Percentiles rank a stretch among this genome's conserved stretches.
Conservation (phyloP, 2,113 vertebrate genomes). For the Tringa solitaria region DNA sequence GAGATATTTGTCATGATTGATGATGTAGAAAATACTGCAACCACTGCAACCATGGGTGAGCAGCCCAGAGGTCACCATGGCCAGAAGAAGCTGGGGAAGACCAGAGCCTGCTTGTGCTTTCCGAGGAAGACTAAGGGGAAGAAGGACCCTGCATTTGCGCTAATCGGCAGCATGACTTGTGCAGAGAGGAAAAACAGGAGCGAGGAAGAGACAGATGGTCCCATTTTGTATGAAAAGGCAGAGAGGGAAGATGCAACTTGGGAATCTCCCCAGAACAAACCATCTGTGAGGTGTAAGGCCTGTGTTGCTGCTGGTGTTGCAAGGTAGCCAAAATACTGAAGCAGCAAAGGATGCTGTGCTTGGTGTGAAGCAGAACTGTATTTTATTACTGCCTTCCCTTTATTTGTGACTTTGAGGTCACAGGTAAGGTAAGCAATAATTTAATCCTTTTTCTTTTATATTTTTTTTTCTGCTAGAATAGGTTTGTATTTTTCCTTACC, state of each 20-base stretch:
- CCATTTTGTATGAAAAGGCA: constrained; percentile 59
- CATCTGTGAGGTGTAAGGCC: constrained; percentile 50
- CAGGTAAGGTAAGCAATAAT: background rate
- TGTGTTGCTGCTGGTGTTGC: background rate
- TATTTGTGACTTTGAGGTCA: background rate
- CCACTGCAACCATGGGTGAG: background rate
- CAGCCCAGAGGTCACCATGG: background rate
- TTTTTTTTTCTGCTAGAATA: background rate
- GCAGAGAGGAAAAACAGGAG: background rate
- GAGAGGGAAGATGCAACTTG: constrained; percentile 55
- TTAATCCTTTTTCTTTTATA: background rate
- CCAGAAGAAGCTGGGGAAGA: background rate
- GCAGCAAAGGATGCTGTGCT: background rate
- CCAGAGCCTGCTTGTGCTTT: rapidly evolving
- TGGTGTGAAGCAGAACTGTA: background rate
- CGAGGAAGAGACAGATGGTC: constrained; percentile 47
- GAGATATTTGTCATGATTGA: background rate
- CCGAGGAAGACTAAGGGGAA: background rate
- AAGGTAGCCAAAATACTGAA: constrained; percentile 23
- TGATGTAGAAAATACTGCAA: background rate
- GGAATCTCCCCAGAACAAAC: constrained; percentile 63
- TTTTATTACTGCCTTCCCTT: background rate
- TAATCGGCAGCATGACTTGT: background rate
- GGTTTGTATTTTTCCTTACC: background rate
- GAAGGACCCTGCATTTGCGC: background rate